Conservation (phyloP, 2,888 invertebrate species). For the Chrysopilus asiliformis region DNA sequence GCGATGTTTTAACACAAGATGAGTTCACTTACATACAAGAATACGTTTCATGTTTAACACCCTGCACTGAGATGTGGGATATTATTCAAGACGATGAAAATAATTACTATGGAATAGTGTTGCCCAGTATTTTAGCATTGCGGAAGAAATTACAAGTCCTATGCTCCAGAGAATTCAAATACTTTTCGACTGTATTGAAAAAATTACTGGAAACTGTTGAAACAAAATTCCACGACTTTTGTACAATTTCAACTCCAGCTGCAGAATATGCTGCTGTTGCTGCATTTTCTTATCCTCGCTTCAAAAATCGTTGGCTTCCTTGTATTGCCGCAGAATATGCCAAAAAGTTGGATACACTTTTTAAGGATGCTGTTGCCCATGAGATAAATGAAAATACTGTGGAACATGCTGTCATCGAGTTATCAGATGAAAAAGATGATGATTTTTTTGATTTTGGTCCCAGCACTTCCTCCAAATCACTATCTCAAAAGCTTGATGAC, state of each 20-base stretch:
- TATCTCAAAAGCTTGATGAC: too few species aligned
- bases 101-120: background rate
- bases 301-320: background rate
- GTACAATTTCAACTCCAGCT: background rate
- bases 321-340: too few species aligned
- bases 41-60: background rate
- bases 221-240: background rate
- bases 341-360: too few species aligned
- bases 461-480: too few species aligned
- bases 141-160: background rate
- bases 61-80: background rate
- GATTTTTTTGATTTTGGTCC: too few species aligned
- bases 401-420: too few species aligned
- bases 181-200: background rate
- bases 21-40: background rate
- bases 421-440: too few species aligned
- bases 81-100: background rate
- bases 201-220: background rate
- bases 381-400: too few species aligned
- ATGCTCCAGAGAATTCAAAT: background rate
- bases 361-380: too few species aligned
- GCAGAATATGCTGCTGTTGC: background rate
- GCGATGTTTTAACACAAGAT: background rate
- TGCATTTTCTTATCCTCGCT: background rate
- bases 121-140: background rate